phyloP scores from a whole-genome alignment of 2,888 invertebrate species.

The Hyalella azteca region DNA sequence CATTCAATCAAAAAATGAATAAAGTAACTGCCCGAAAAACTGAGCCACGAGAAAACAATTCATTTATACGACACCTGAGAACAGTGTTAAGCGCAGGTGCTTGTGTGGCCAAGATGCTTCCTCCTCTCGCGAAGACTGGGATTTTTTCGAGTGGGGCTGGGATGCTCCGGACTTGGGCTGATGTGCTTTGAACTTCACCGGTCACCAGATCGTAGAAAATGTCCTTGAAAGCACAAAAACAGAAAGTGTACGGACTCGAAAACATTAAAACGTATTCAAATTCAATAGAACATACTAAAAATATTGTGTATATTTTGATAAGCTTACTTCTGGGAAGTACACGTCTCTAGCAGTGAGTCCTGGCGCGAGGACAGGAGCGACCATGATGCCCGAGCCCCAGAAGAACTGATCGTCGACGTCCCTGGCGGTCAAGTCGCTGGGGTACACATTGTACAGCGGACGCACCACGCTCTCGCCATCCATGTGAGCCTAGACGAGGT shows the following conservation, averaged over 20 bases:
- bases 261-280: too few relatives aligned
- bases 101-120: constrained; percentile 61
- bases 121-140: constrained; percentile 61
- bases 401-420: constrained; percentile 61
- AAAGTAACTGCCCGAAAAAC: too few relatives aligned
- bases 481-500: constrained; percentile 60
- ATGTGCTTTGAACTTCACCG: neutral
- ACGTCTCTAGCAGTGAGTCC: constrained; percentile 31
- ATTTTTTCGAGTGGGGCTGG: constrained; percentile 58
- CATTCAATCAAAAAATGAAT: too few relatives aligned
- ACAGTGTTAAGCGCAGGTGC: constrained; percentile 59
- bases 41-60: too few relatives aligned
- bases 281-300: too few relatives aligned
- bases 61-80: too few relatives aligned
- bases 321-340: constrained; percentile 43
- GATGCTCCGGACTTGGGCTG: neutral
- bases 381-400: constrained; percentile 64
- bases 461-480: constrained; percentile 63
- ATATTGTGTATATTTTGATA: too few relatives aligned
- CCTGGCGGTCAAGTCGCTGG: constrained; percentile 59
- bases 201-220: constrained; percentile 60
- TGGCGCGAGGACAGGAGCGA: constrained; percentile 60
- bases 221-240: too few relatives aligned
- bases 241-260: too few relatives aligned
- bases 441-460: constrained; percentile 61